Percentiles rank a stretch among this genome's conserved stretches.
Evolutionary conservation across 2,113 vertebrate genomes (phyloP).

Genomic region (Oreochromis aureus): DNA sequence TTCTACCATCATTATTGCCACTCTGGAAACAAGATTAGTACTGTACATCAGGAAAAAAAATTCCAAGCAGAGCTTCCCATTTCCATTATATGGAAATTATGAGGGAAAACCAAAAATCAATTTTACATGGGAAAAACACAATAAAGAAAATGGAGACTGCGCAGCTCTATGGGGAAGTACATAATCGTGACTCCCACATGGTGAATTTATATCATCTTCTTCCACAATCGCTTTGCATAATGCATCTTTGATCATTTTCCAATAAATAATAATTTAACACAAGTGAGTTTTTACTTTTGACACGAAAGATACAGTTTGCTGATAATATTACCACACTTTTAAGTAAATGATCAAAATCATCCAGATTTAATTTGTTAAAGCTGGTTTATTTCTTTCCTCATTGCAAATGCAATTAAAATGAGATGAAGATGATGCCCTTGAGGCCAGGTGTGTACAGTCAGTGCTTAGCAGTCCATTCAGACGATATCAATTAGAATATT

Average conservation of each 20-base stretch:
- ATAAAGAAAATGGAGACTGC: neutral
- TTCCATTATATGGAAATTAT: neutral
- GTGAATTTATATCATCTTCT: neutral
- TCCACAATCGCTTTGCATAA: neutral
- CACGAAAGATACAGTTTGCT: neutral
- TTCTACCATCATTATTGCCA: neutral
- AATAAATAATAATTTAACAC: neutral
- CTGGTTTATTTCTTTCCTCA: neutral
- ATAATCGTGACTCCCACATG: neutral
- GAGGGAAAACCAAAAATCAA: neutral
- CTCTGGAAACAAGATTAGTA: neutral
- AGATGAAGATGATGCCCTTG: neutral
- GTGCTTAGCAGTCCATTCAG: neutral
- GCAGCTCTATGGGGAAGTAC: neutral
- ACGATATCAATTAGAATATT: neutral
- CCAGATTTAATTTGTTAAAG: neutral
- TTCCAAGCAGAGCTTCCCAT: neutral
- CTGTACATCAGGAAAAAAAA: neutral
- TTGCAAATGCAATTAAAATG: neutral
- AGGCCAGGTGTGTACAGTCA: neutral
- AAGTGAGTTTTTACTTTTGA: neutral
- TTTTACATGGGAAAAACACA: neutral
- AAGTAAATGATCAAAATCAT: neutral
- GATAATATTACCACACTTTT: neutral
- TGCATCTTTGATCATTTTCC: neutral